phyloP scores from a whole-genome alignment of 2,113 vertebrate genomes.

The Psittacula cyanocephala region DNA sequence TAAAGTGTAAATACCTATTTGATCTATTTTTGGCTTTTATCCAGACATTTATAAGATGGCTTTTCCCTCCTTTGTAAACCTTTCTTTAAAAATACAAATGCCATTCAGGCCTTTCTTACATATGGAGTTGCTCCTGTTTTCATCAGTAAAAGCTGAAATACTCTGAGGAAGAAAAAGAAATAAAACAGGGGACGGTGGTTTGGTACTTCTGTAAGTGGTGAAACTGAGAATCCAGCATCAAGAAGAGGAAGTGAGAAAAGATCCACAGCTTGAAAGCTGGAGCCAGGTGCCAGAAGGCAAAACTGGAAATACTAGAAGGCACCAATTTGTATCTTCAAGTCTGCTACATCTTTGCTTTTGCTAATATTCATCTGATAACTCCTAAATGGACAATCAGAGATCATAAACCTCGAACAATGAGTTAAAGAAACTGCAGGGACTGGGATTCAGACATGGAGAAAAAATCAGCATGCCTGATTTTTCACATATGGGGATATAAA shows the following conservation, averaged over 20 bases:
- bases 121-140: slow-evolving; percentile 15
- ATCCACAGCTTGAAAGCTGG: slow-evolving; percentile 9
- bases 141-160: slow-evolving; percentile 22
- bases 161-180: not conserved
- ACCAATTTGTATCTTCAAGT: not conserved
- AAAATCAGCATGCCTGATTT: not conserved
- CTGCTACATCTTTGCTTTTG: not conserved
- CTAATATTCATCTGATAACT: not conserved
- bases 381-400: not conserved
- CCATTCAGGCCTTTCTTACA: not conserved
- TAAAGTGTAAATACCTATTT: slow-evolving; percentile 68
- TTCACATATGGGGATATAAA: not conserved
- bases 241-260: slow-evolving; percentile 29
- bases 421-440: not conserved
- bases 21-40: slow-evolving; percentile 59
- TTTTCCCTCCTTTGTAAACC: slow-evolving; percentile 10
- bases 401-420: not conserved
- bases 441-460: not conserved
- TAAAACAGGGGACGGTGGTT: not conserved
- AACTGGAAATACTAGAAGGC: not conserved
- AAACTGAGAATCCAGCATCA: slow-evolving; percentile 1
- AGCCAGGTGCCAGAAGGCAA: not conserved
- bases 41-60: not conserved
- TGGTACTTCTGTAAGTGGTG: not conserved
- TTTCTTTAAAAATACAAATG: slow-evolving; percentile 25